Evolutionary conservation across 2,888 invertebrate species (phyloP).

Genomic region (Lapara coniferarum): DNA sequence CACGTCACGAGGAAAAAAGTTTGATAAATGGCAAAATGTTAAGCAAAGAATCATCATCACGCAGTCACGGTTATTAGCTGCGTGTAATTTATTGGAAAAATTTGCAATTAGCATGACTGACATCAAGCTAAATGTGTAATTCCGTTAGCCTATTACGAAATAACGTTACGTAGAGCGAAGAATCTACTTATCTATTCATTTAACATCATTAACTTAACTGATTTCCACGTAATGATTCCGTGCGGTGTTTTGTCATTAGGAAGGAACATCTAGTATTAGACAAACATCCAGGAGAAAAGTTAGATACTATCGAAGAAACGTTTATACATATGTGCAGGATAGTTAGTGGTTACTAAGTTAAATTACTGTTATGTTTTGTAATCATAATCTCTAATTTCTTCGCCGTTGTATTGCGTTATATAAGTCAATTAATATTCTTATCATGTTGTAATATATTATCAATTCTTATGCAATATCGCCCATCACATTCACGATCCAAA

Average conservation of each 20-base stretch:
- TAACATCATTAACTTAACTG: constrained; percentile 23
- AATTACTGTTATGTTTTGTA: neutral
- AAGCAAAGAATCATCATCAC: constrained; percentile 15
- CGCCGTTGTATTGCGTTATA: neutral
- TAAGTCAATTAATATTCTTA: constrained; percentile 31
- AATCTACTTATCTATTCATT: constrained; percentile 32
- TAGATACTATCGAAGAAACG: no score
- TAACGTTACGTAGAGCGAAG: constrained; percentile 23
- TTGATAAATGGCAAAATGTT: constrained; percentile 15
- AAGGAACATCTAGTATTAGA: neutral
- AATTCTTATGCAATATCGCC: constrained; percentile 41
- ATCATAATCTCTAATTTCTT: neutral
- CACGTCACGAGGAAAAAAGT: neutral
- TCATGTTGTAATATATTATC: constrained; percentile 28
- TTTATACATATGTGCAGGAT: neutral
- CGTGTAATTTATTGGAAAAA: constrained; percentile 32
- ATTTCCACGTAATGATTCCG: constrained; percentile 27
- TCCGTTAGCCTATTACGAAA: constrained; percentile 38
- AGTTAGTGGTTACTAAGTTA: neutral
- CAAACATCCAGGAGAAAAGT: neutral
- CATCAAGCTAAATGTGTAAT: constrained; percentile 37
- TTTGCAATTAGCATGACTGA: constrained; percentile 38
- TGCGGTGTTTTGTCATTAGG: constrained; percentile 3
- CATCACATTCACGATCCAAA: constrained; percentile 46
- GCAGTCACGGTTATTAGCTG: constrained; percentile 23